Conservation (phyloP, 2,113 vertebrate species). For the Rutilus rutilus region DNA sequence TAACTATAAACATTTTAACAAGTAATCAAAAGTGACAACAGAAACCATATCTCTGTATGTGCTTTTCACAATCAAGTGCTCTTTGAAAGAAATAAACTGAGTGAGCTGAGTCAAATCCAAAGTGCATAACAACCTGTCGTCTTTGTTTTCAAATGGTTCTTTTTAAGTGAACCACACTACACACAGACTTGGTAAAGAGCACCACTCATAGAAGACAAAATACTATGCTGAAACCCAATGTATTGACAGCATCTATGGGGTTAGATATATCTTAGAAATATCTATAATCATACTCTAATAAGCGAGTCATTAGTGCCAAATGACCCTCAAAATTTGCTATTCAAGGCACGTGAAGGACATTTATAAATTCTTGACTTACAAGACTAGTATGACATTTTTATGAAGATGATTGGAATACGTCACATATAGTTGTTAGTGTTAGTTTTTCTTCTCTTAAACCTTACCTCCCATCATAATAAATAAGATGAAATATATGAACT, state of each 20-base stretch:
- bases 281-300: constrained; percentile 3
- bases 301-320: constrained; percentile 3
- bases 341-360: neutral
- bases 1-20: neutral
- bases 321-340: constrained; percentile 11
- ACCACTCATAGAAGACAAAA: neutral
- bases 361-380: neutral
- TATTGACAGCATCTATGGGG: too few species aligned
- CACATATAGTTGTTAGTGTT: neutral
- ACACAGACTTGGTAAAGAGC: neutral
- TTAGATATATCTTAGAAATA: too few species aligned
- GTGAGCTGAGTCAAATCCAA: neutral
- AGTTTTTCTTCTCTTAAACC: neutral
- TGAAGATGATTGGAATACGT: neutral
- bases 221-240: neutral
- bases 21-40: neutral
- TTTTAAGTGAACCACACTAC: neutral
- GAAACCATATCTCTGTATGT: neutral
- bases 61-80: neutral
- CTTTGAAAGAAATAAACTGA: neutral
- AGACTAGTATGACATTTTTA: neutral
- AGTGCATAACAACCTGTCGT: neutral
- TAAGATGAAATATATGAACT: too few species aligned
- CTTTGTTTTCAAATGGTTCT: neutral
- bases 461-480: neutral